These are phyloP conservation scores for Amphimallon solstitiale DNA, from an alignment of 2,888 invertebrate genomes.

Conservation along the genomic window DNA sequence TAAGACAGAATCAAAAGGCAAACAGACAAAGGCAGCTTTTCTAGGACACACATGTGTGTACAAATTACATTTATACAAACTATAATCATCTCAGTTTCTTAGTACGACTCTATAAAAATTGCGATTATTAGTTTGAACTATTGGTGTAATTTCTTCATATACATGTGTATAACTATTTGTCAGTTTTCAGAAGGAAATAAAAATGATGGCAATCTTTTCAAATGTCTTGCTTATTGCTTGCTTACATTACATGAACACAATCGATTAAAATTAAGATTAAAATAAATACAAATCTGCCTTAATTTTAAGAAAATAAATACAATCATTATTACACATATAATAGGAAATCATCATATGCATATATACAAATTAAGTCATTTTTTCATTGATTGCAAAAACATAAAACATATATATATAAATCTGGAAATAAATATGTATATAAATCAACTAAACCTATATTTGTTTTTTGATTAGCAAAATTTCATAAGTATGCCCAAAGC, in stretches of 20 bases:
- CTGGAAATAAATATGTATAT: conserved; percentile 32
- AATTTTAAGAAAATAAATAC: conserved; percentile 32
- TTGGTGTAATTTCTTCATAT: too few relatives aligned
- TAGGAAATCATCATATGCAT: conserved; percentile 29
- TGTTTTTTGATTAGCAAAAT: conserved; percentile 26
- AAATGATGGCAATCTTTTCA: neutral
- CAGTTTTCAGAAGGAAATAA: neutral
- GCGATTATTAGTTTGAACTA: too few relatives aligned
- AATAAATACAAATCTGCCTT: conserved; percentile 37
- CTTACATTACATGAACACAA: conserved; percentile 42
- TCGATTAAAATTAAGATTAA: conserved; percentile 36
- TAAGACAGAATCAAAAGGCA: too few relatives aligned
- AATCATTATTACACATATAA: conserved; percentile 32
- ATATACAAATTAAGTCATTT: conserved; percentile 36
- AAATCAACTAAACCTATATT: conserved; percentile 22
- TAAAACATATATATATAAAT: conserved; percentile 18
- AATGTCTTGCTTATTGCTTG: conserved; percentile 37
- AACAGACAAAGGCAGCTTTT: too few relatives aligned
- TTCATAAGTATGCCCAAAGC: conserved; percentile 30
- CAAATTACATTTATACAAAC: too few relatives aligned
- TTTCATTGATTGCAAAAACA: conserved; percentile 25
- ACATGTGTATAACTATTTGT: neutral
- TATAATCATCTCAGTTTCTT: too few relatives aligned
- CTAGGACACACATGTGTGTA: too few relatives aligned
- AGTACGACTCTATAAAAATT: too few relatives aligned